These are phyloP conservation scores for Diachasma alloeum DNA, from an alignment of 1,140 invertebrate species.

Conservation along the genomic window DNA sequence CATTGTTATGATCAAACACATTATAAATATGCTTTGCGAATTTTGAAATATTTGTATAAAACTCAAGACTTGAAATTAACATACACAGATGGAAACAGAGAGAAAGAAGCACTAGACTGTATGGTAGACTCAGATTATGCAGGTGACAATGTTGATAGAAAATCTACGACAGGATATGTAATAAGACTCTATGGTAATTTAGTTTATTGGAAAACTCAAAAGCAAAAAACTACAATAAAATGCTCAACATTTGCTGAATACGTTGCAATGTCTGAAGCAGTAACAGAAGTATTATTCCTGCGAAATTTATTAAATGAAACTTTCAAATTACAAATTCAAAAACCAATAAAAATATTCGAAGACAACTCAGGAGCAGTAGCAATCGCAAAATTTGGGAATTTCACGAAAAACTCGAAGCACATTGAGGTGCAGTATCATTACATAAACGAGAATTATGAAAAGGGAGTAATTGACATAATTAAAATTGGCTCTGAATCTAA, in stretches of 20 bases:
- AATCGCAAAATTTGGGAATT: slow-evolving; percentile 39
- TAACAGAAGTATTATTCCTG: slow-evolving; percentile 17
- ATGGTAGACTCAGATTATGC: slow-evolving; percentile 39
- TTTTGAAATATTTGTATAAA: slow-evolving; percentile 21
- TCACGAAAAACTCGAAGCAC: slow-evolving; percentile 32
- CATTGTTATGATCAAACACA: slow-evolving; percentile 21
- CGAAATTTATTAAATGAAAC: not conserved
- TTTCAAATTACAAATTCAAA: not conserved
- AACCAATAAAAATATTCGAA: slow-evolving; percentile 24
- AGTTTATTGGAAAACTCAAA: slow-evolving; percentile 7
- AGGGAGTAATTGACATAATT: slow-evolving; percentile 6
- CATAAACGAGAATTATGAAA: slow-evolving; percentile 15
- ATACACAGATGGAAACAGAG: slow-evolving; percentile 6
- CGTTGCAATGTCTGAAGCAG: slow-evolving; percentile 27
- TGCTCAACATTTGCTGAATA: slow-evolving; percentile 28
- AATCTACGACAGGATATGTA: slow-evolving; percentile 34
- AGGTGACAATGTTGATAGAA: slow-evolving; percentile 32
- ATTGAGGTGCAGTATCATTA: slow-evolving; percentile 24
- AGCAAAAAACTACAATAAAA: slow-evolving; percentile 22
- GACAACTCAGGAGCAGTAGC: slow-evolving; percentile 32
- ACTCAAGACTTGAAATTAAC: slow-evolving; percentile 28
- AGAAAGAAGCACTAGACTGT: slow-evolving; percentile 23
- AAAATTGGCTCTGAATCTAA: slow-evolving; percentile 17
- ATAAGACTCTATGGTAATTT: slow-evolving; percentile 20
- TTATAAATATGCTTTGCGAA: slow-evolving; percentile 23